These are phyloP conservation scores for Columba livia DNA, from an alignment of 2,113 vertebrate species.

Conservation along the genomic window DNA sequence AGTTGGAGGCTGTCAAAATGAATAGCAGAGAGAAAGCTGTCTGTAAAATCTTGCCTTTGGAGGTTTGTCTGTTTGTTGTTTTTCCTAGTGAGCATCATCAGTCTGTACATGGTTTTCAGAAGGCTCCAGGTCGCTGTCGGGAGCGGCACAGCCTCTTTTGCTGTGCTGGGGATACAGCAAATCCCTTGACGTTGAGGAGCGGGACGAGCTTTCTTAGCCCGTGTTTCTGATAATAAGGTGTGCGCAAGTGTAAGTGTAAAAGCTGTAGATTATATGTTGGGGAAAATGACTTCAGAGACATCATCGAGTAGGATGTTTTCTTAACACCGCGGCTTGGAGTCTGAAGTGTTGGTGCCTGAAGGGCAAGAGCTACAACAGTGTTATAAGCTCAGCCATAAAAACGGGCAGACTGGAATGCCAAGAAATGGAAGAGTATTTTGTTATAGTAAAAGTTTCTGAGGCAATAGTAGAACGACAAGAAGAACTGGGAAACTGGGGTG, in stretches of 20 bases:
- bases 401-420: background rate
- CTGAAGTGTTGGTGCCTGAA: background rate
- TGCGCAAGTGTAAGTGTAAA: background rate
- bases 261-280: background rate
- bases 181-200: background rate
- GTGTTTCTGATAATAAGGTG: background rate
- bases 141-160: no score
- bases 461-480: background rate
- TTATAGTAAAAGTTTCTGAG: background rate
- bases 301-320: background rate
- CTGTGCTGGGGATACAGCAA: background rate
- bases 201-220: background rate
- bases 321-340: background rate
- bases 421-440: background rate
- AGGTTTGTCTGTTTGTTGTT: background rate
- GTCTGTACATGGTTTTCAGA: no score
- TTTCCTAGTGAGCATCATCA: background rate
- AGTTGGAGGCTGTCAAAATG: background rate
- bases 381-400: background rate
- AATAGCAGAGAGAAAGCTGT: background rate
- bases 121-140: no score
- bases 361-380: background rate
- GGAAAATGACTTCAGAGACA: background rate
- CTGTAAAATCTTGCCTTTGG: background rate
- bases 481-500: conserved; percentile 12